Conservation (phyloP, 2,113 vertebrate species). For the Helogale parvula region DNA sequence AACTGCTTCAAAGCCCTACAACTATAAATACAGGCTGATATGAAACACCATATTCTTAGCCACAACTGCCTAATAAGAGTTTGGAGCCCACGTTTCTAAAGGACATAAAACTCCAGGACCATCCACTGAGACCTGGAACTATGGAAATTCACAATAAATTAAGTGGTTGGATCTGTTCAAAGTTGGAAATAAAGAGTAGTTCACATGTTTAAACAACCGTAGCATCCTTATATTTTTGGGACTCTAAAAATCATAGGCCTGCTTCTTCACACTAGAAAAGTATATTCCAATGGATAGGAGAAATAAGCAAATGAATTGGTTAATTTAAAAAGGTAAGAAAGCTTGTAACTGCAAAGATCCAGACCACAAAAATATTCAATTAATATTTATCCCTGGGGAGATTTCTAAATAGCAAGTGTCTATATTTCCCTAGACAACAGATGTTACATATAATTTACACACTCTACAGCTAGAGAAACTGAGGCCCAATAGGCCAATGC, state of each 20-base stretch:
- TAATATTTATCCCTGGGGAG: neutral
- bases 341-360: neutral
- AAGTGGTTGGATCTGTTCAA: neutral
- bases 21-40: neutral
- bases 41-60: neutral
- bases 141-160: neutral
- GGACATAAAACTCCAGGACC: neutral
- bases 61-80: neutral
- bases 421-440: neutral
- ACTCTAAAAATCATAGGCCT: neutral
- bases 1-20: neutral
- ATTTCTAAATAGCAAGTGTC: neutral
- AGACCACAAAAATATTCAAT: neutral
- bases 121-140: neutral
- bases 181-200: neutral
- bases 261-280: neutral
- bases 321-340: neutral
- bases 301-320: neutral
- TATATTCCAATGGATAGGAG: neutral
- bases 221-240: conserved; percentile 2
- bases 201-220: neutral
- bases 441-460: neutral
- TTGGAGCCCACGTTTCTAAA: neutral
- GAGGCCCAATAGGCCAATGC: neutral
- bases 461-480: neutral